Conservation (phyloP, 2,113 vertebrate genomes). For the Oreochromis spilurus region DNA sequence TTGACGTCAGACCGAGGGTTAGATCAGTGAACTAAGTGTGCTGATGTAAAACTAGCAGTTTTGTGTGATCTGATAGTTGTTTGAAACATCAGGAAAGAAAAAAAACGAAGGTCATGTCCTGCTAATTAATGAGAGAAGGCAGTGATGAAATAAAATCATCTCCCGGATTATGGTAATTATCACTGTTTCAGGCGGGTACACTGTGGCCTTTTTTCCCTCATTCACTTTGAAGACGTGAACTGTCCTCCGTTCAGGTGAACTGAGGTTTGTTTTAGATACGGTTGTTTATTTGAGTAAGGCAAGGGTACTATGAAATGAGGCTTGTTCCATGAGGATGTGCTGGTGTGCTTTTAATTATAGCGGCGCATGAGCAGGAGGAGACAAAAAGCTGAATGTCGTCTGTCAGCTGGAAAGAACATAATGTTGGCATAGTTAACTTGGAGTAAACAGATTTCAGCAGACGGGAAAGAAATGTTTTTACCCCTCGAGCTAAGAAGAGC, state of each 20-base stretch:
- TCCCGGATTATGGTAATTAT: background rate
- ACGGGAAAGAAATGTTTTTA: background rate
- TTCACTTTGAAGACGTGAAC: background rate
- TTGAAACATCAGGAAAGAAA: background rate
- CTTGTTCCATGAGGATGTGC: background rate
- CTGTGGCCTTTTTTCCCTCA: background rate
- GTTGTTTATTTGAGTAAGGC: background rate
- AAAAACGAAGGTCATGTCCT: background rate
- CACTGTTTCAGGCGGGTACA: background rate
- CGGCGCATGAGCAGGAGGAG: background rate
- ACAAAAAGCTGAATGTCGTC: background rate
- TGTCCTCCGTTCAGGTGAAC: background rate
- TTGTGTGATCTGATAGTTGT: background rate
- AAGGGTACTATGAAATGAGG: background rate
- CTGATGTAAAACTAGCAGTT: background rate
- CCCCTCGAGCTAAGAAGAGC: background rate
- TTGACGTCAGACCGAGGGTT: background rate
- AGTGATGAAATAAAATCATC: constrained; percentile 7
- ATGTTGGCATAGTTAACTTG: background rate
- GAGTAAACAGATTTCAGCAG: background rate
- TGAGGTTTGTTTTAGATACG: background rate
- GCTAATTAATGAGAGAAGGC: constrained; percentile 4
- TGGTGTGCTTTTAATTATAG: background rate
- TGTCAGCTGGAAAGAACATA: background rate
- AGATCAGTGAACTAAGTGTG: background rate